Base-by-base conservation (phyloP, 1,140 invertebrate genomes). In the Zaprionus africanus region DNA sequence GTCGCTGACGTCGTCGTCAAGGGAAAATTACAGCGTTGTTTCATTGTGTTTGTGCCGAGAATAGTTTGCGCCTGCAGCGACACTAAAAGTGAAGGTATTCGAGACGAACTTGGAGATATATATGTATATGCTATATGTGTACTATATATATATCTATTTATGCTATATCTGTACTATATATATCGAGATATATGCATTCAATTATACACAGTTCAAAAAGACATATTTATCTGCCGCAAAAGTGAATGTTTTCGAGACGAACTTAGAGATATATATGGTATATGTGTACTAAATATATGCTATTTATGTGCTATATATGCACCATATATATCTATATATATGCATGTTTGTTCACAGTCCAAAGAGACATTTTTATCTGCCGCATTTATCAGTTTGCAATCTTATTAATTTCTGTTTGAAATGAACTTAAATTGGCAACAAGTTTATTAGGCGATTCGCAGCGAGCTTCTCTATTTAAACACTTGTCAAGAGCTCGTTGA, bases 1-100 rank as follows among this genome's bases (percentile, higher is more conserved):
- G 73, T 59, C 61, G 70, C 86, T 90, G 86, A 82, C 79, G 86
- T 82, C 73, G 69, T 79, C 81, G 69, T 79, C 81, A 60, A 67
- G 69, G 66, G 68, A 77, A 81, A 75, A 82, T 63, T 69, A 76
- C 64, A 63, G 46, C 34, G 36, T 54, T 46, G 22, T 54, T 60
- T 57, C 66, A 24, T 58, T 62, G 31, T 70, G 36, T 17, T 59
- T 17, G n/a, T 17, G n/a, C 6, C 41, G 6, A 46, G 41, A 46
- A 46, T 46, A 46, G 41, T 43, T 58, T 13, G 15, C 19, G n/a
- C 28, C 5, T 19, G 19, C 28, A 22, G 49, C 46, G 13, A 22
- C 13, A 59, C 9, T 17, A 60, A 54, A 64, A 65, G 51, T 65
- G 62, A 64, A 64, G 54, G 62, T 26, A 38, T 46, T 54, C 22